Evolutionary conservation across 2,888 invertebrate species (phyloP), one percentile per base, ranked within the genome.

Genomic region (Pristionchus maxplancki): DNA sequence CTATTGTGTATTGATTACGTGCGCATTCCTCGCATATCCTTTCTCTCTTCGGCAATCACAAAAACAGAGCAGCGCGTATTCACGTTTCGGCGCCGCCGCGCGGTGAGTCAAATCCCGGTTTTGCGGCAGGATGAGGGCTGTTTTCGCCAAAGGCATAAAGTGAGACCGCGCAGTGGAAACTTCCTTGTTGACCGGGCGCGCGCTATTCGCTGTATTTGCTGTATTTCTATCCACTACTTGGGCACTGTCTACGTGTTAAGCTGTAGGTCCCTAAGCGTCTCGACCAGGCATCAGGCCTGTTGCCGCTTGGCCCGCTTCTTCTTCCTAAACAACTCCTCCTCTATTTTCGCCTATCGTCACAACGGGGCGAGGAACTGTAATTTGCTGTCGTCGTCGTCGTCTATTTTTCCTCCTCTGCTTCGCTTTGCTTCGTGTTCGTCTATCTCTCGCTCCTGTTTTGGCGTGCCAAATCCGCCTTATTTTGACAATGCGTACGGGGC

Each of bases 341-440:
- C 40, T 78, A 78, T 78, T 78, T 78, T 78, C 78, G 78, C 78
- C 44, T 44, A 48, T 78, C 40, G 78, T 48, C 40, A 78, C 71
- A 40, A 15, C 37, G 58, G 20, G 24, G 31, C 5, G 31, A 24
- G 71, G 71, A 74, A 74, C 78, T 78, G 78, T 78, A 78, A 78
- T 78, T 78, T 78, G 78, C 78, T 78, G 78, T 48, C 40, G 74
- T 74, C 37, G 74, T 74, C 74, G 74, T 5, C 40, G 15, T 74
- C 37, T 74, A 15, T 78, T 78, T 44, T 48, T 9, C 28, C 78
- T 24, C 9, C 28, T 24, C 71, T 71, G 11, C 78, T 8, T 24
- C 37, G 37, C 71, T 37, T 37, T 71, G 71, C 71, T 78, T 44
- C 37, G 24, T 44, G 44, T 44, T 78, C 37, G 20, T 44, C 34